Percentiles rank a stretch among this genome's conserved stretches.
These are phyloP conservation scores for Drosophila quadrilineata DNA, from an alignment of 1,140 invertebrate genomes.

Conservation along the genomic window DNA sequence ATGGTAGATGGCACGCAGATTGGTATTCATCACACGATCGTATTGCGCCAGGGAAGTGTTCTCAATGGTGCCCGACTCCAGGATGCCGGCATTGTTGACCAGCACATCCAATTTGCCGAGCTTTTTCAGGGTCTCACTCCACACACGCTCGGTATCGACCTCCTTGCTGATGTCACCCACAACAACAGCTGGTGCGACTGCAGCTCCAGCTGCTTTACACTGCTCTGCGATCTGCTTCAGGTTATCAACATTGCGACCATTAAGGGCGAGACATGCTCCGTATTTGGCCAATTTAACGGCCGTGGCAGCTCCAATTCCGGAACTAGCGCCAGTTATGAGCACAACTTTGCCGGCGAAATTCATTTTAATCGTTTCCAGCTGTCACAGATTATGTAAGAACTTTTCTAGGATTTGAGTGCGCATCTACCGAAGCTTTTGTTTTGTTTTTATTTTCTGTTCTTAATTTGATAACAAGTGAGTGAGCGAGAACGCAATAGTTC, in stretches of 20 bases:
- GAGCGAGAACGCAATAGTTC: slow-evolving; percentile 6
- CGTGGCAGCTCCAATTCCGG: slow-evolving; percentile 93
- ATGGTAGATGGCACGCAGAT: slow-evolving; percentile 92
- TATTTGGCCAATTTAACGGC: slow-evolving; percentile 89
- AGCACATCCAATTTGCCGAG: slow-evolving; percentile 89
- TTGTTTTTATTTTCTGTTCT: neutral
- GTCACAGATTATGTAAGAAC: slow-evolving; percentile 51
- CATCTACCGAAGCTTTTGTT: slow-evolving; percentile 21
- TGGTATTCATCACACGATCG: slow-evolving; percentile 92
- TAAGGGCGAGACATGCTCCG: slow-evolving; percentile 87
- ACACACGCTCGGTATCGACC: slow-evolving; percentile 86
- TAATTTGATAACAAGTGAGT: slow-evolving; percentile 20
- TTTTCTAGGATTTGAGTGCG: slow-evolving; percentile 8
- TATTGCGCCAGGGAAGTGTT: slow-evolving; percentile 91
- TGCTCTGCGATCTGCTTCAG: slow-evolving; percentile 46
- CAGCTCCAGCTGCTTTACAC: slow-evolving; percentile 78
- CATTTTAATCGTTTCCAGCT: slow-evolving; percentile 31
- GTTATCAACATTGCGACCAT: slow-evolving; percentile 86
- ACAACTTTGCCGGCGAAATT: slow-evolving; percentile 87
- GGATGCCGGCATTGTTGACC: slow-evolving; percentile 94
- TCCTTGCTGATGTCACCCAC: slow-evolving; percentile 88
- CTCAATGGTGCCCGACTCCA: slow-evolving; percentile 92
- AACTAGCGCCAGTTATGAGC: slow-evolving; percentile 91
- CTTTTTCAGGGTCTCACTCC: slow-evolving; percentile 86
- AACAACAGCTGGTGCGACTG: slow-evolving; percentile 38